A percentile compares a stretch with the other conserved stretches of the same genome.
Conservation (phyloP, 2,888 invertebrate genomes). For the Argyra leucocephala region DNA sequence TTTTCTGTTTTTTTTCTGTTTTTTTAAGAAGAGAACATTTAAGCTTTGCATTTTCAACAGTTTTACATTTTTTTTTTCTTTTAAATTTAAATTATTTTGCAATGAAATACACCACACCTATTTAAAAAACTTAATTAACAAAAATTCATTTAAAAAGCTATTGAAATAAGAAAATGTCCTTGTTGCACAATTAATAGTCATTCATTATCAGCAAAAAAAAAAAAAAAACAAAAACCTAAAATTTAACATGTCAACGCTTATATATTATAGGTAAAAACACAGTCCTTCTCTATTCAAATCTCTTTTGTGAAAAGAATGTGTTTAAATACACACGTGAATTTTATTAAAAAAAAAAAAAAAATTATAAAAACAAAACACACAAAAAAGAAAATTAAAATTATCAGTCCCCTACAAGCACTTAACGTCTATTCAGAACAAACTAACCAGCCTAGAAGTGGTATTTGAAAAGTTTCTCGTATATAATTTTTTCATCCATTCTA, state of each 20-base stretch:
- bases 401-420: not conserved
- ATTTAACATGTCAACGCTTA: not conserved
- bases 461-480: not conserved
- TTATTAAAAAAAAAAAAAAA: too few relatives aligned
- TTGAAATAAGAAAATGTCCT: not conserved
- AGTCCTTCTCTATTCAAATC: not conserved
- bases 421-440: conserved; percentile 23
- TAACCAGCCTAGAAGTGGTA: conserved; percentile 21
- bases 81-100: too few relatives aligned
- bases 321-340: not conserved
- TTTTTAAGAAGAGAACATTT: too few relatives aligned
- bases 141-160: not conserved
- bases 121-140: too few relatives aligned
- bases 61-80: too few relatives aligned
- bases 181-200: not conserved
- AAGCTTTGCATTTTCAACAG: too few relatives aligned
- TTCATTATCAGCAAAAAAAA: not conserved
- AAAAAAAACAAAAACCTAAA: not conserved
- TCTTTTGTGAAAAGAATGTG: not conserved
- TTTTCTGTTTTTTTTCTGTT: too few relatives aligned
- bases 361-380: too few relatives aligned
- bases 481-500: too few relatives aligned
- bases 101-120: too few relatives aligned
- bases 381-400: too few relatives aligned
- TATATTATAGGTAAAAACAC: not conserved